Conservation (phyloP, 2,888 invertebrate species). For the Conomelus anceps region DNA sequence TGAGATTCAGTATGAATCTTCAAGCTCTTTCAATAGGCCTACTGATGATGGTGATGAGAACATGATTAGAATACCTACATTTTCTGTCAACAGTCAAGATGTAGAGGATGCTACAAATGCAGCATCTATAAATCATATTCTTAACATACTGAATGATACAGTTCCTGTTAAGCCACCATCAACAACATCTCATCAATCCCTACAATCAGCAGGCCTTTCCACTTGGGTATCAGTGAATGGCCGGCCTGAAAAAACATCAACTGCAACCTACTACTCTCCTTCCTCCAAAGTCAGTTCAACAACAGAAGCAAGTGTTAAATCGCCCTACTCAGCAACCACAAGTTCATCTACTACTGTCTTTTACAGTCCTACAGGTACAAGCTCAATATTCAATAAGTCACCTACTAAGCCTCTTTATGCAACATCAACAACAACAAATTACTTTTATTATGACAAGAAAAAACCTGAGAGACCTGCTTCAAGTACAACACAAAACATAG, state of each 20-base stretch:
- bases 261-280: conserved; percentile 25
- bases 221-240: conserved; percentile 40
- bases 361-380: conserved; percentile 15
- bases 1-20: conserved; percentile 1
- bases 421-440: conserved; percentile 13
- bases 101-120: conserved; percentile 27
- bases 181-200: conserved; percentile 14
- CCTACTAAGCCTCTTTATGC: background rate
- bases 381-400: background rate
- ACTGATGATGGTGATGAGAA: conserved; percentile 36
- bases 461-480: conserved; percentile 29
- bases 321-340: conserved; percentile 13
- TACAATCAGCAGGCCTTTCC: conserved; percentile 38
- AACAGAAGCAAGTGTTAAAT: conserved; percentile 25
- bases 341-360: conserved; percentile 33
- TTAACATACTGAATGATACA: conserved; percentile 44
- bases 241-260: conserved; percentile 26
- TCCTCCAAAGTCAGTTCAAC: background rate
- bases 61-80: conserved; percentile 42
- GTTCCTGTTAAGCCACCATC: conserved; percentile 30
- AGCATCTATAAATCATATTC: conserved; percentile 43
- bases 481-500: conserved; percentile 40
- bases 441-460: conserved; percentile 16
- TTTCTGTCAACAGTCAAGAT: conserved; percentile 36
- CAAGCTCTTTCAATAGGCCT: conserved; percentile 15